Percentiles rank a stretch among this genome's conserved stretches.
These are phyloP conservation scores for Pharmacophagus antenor DNA, from an alignment of 2,888 invertebrate genomes.

Conservation along the genomic window DNA sequence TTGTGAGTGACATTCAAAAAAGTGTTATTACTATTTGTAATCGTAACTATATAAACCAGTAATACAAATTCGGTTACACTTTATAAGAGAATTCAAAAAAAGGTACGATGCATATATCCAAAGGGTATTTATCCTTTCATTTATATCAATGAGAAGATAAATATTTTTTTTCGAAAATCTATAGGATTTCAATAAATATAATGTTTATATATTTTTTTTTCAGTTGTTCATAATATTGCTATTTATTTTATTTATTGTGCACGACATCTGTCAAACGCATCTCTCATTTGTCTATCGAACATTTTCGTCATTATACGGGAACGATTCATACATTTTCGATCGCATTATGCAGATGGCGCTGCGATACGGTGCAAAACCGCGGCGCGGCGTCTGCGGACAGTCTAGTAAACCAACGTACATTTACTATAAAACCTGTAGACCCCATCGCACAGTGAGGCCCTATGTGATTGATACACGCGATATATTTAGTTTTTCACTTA, in stretches of 20 bases:
- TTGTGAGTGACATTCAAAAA: too few relatives aligned
- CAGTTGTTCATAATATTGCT: constrained; percentile 8
- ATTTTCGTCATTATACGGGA: constrained; percentile 7
- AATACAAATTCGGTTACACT: too few relatives aligned
- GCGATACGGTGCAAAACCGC: constrained; percentile 31
- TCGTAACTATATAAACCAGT: too few relatives aligned
- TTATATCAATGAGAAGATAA: too few relatives aligned
- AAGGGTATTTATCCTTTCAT: too few relatives aligned
- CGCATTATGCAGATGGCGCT: constrained; percentile 38
- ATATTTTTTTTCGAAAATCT: too few relatives aligned
- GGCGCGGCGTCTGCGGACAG: constrained; percentile 32
- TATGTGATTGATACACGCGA: constrained; percentile 29
- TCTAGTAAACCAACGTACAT: constrained; percentile 35
- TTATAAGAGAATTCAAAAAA: too few relatives aligned
- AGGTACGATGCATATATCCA: too few relatives aligned
- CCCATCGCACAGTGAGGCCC: constrained; percentile 32
- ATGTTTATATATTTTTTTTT: constrained; percentile 17
- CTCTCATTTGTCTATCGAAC: constrained; percentile 16
- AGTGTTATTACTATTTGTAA: too few relatives aligned
- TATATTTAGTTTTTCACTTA: not conserved
- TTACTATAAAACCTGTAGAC: constrained; percentile 33
- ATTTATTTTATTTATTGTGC: constrained; percentile 15
- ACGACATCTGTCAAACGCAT: constrained; percentile 21
- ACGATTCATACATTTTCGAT: constrained; percentile 32
- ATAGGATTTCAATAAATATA: not conserved